Evolutionary conservation across 2,888 invertebrate species (phyloP).

Genomic region (Scelioninae gen. 2): DNA sequence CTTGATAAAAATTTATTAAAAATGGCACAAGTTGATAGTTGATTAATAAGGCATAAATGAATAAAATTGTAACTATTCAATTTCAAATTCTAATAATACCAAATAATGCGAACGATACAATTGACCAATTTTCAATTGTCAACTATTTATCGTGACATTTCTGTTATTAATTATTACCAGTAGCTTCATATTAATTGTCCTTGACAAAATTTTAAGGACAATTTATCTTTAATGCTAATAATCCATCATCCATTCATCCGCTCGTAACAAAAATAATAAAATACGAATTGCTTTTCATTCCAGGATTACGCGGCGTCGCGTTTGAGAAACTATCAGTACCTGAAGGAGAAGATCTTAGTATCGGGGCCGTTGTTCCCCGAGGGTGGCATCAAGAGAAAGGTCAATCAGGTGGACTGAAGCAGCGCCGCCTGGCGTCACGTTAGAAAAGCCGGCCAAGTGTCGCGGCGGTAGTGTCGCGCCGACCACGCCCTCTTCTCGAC

Average conservation of each 20-base stretch:
- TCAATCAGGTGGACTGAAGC: conserved; percentile 45
- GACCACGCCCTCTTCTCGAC: conserved; percentile 15
- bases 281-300: neutral
- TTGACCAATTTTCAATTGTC: too few relatives aligned
- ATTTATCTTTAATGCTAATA: too few relatives aligned
- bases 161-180: too few relatives aligned
- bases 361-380: conserved; percentile 64
- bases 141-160: too few relatives aligned
- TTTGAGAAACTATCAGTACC: conserved; percentile 79
- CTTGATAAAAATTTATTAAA: too few relatives aligned
- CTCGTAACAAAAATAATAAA: too few relatives aligned
- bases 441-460: conserved; percentile 5
- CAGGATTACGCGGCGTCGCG: conserved; percentile 83
- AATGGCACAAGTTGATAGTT: too few relatives aligned
- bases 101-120: too few relatives aligned
- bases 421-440: conserved; percentile 14
- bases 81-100: too few relatives aligned
- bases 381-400: conserved; percentile 64
- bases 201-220: neutral
- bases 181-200: neutral
- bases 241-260: too few relatives aligned
- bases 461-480: conserved; percentile 20
- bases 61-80: too few relatives aligned
- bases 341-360: conserved; percentile 77
- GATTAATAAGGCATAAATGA: too few relatives aligned